Evolutionary conservation across 2,797 vertebrate species (phyloP).

Genomic region (Meriones psammophilus): DNA sequence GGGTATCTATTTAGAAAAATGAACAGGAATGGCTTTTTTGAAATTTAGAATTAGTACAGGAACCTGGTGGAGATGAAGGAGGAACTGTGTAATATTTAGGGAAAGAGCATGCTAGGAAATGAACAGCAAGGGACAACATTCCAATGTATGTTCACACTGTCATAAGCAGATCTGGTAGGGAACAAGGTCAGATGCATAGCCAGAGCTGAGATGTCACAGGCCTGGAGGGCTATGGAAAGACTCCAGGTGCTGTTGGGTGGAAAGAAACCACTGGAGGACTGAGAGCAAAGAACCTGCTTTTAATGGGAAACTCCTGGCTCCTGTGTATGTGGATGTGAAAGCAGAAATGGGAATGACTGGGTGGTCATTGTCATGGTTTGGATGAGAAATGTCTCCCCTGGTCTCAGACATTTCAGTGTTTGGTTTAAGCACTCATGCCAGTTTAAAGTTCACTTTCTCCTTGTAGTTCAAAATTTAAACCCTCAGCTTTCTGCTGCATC

Average conservation of each 20-base stretch:
- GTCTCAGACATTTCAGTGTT: background rate
- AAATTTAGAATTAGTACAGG: background rate
- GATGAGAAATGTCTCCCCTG: background rate
- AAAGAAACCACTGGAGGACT: background rate
- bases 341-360: background rate
- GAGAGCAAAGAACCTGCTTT: background rate
- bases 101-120: background rate
- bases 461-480: background rate
- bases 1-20: background rate
- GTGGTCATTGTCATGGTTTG: accelerated
- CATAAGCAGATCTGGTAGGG: background rate
- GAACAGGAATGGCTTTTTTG: background rate
- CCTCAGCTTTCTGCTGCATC: background rate
- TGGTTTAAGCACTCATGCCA: background rate
- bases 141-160: background rate
- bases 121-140: background rate
- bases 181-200: background rate
- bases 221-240: background rate
- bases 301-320: background rate
- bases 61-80: background rate
- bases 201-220: too few species aligned
- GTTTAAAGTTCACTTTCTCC: background rate
- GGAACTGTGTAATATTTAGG: background rate
- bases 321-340: accelerated
- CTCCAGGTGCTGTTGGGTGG: background rate